Conservation (phyloP, 2,113 vertebrate species). For the Pomatorhinus ruficollis region DNA sequence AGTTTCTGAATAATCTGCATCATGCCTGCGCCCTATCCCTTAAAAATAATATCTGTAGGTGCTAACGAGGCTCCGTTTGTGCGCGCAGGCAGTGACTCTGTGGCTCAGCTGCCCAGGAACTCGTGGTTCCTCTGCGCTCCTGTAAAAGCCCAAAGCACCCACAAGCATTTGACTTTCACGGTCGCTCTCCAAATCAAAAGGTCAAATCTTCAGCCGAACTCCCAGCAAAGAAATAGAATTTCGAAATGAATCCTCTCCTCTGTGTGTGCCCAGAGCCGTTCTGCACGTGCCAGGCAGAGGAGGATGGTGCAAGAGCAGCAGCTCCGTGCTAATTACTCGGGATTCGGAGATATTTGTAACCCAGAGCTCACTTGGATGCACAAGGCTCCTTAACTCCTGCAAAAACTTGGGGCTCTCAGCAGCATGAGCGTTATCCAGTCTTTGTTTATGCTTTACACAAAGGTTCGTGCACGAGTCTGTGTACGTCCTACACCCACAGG, state of each 20-base stretch:
- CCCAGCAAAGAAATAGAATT: neutral
- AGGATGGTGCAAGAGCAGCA: neutral
- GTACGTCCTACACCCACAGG: conserved; percentile 31
- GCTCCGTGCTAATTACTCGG: neutral
- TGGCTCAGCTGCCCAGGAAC: neutral
- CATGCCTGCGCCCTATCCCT: neutral
- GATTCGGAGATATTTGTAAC: neutral
- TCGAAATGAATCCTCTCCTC: neutral
- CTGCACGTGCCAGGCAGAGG: neutral
- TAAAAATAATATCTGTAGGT: neutral
- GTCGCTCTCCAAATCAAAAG: neutral
- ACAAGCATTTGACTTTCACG: neutral
- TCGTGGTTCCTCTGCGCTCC: neutral
- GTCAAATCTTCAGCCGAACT: neutral
- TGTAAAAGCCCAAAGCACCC: neutral
- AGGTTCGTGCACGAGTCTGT: neutral
- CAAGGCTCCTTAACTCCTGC: neutral
- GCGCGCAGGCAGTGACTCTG: neutral
- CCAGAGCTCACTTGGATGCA: neutral
- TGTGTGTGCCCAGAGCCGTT: neutral
- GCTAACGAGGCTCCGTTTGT: neutral
- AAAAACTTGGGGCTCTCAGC: neutral
- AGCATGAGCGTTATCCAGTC: neutral
- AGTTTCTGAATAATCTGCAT: neutral
- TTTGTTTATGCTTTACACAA: conserved; percentile 22